Evolutionary conservation across 2,113 vertebrate genomes (phyloP).

Genomic region (Mustela lutreola): DNA sequence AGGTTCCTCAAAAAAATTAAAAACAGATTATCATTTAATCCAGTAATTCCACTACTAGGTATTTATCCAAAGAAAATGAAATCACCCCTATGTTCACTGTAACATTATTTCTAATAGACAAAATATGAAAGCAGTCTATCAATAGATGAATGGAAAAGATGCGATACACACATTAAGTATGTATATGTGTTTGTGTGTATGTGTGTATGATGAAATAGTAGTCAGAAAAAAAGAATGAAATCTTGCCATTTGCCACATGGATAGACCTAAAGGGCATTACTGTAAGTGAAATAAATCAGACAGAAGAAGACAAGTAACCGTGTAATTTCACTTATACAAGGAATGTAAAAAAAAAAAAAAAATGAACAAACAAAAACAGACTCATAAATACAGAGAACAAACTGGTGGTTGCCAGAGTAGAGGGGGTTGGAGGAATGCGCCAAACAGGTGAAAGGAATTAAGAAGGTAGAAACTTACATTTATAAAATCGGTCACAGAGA

Average conservation of each 20-base stretch:
- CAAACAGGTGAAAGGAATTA: neutral
- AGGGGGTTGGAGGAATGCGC: neutral
- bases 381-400: neutral
- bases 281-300: neutral
- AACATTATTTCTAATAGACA: neutral
- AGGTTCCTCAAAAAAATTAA: neutral
- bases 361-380: neutral
- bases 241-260: neutral
- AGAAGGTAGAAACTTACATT: neutral
- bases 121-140: neutral
- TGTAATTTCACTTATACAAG: neutral
- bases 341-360: neutral
- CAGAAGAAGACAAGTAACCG: neutral
- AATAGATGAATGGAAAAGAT: neutral
- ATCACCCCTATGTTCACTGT: neutral
- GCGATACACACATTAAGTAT: neutral
- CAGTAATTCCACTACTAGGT: neutral
- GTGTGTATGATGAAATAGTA: neutral
- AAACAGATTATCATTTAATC: neutral
- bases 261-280: neutral
- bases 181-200: neutral
- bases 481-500: neutral
- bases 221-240: neutral
- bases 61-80: neutral
- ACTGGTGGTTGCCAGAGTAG: neutral